phyloP scores from a whole-genome alignment of 2,888 invertebrate species.

The Dasysyrphus tricinctus region DNA sequence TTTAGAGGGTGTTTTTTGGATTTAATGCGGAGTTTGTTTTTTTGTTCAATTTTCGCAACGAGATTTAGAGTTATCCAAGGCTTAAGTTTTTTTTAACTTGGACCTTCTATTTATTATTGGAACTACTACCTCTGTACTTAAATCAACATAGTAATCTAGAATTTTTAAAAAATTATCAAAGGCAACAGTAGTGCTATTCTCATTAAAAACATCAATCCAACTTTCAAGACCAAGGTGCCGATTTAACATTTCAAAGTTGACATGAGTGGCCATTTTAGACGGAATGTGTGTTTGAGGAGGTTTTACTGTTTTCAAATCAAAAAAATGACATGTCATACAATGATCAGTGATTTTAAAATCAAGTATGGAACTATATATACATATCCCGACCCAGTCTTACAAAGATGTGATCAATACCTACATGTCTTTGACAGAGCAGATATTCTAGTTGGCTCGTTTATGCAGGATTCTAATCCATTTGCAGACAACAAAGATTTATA shows the following conservation, averaged over 20 bases:
- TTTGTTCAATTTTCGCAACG: neutral
- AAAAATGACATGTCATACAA: neutral
- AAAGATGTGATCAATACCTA: neutral
- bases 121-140: neutral
- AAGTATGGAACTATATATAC: neutral
- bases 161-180: neutral
- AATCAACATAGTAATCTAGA: neutral
- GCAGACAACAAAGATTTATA: neutral
- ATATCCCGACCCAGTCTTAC: neutral
- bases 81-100: neutral
- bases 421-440: neutral
- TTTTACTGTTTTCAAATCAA: neutral
- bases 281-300: neutral
- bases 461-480: neutral
- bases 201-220: neutral
- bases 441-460: neutral
- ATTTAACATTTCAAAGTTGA: too few species aligned
- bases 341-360: neutral
- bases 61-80: neutral
- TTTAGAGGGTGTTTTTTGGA: too few species aligned
- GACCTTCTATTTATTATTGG: neutral
- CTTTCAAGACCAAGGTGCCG: neutral
- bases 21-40: too few species aligned
- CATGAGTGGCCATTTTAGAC: neutral
- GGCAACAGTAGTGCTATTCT: neutral